Conservation (phyloP, 1,140 invertebrate species). For the Condylostylus longicornis region DNA sequence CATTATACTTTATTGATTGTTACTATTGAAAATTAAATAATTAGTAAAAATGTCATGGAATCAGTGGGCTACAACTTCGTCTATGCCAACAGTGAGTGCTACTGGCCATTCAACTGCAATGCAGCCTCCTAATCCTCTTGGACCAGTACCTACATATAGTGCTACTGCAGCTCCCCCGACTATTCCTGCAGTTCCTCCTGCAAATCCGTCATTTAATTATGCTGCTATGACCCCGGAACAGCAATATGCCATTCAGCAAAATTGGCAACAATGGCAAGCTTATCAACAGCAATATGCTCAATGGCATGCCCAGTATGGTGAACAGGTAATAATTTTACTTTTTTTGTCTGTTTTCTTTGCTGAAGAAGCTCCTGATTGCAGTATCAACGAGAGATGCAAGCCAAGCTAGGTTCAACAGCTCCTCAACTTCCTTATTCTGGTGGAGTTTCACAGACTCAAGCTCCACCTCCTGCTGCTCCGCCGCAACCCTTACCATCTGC, state of each 20-base stretch:
- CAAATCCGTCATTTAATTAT: constrained; percentile 45
- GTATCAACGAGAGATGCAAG: constrained; percentile 31
- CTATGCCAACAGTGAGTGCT: too few relatives aligned
- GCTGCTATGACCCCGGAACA: constrained; percentile 33
- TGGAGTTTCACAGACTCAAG: constrained; percentile 23
- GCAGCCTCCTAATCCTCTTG: too few relatives aligned
- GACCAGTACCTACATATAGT: too few relatives aligned
- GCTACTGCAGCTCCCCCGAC: not conserved
- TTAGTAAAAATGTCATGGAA: too few relatives aligned
- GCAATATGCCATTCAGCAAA: constrained; percentile 43
- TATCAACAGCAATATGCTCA: constrained; percentile 73
- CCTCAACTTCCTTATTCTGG: constrained; percentile 25
- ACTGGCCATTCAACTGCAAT: too few relatives aligned
- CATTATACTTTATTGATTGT: too few relatives aligned
- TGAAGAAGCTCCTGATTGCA: constrained; percentile 7
- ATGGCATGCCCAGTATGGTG: constrained; percentile 68
- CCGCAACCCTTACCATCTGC: constrained; percentile 10
- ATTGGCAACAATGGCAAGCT: constrained; percentile 69
- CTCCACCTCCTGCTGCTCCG: constrained; percentile 20
- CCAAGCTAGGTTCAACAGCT: constrained; percentile 16
- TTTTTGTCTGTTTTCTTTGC: too few relatives aligned
- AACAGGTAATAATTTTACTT: constrained; percentile 42
- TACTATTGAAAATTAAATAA: too few relatives aligned
- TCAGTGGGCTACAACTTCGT: too few relatives aligned
- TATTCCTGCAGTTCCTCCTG: not conserved